Evolutionary conservation across 2,888 invertebrate genomes (phyloP), one percentile per base, ranked within the genome.

Genomic region (Ectemnius cavifrons): DNA sequence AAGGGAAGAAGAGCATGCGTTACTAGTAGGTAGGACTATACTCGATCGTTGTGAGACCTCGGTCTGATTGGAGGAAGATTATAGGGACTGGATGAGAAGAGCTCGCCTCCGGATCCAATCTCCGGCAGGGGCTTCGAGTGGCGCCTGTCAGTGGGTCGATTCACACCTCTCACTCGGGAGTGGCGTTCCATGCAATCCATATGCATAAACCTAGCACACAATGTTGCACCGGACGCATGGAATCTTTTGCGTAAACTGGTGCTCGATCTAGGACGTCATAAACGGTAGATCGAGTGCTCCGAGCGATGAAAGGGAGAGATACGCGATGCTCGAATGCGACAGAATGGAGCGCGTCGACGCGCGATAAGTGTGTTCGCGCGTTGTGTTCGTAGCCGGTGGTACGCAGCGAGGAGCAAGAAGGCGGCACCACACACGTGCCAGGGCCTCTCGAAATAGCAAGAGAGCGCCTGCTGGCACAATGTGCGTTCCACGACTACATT

Each of bases 341-440:
- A 37, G 37, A 37, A 8, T 8, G 2, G 37, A 37, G 37, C 37
- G 28, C 28, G 8, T 37, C 37, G 8, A 37, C 37, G 11, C 8
- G 37, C 37, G 37, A 37, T 37, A 37, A 37, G 37, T 37, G 37
- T 37, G 3, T 37, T 6, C 37, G 37, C 37, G 37, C 5, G 11
- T 6, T 37, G 37, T 37, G 37, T 37, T 67, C 71, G 8, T 20
- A n/a, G 2, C 59, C 56, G 28, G 49, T 14, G 57, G 64, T 58
- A 69, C 66, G 73, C 73, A 73, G 64, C 66, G 70, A 69, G 64
- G 73, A 37, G 37, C 63, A 64, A 11, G 37, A 20, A n/a, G n/a
- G n/a, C n/a, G n/a, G n/a, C n/a, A n/a, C n/a, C 68, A 66, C 68
- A 66, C 77, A 77, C 75, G 71, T 78, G 78, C 77, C 78, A 77